phyloP scores from a whole-genome alignment of 2,797 vertebrate genomes.

The Pristis pectinata region DNA sequence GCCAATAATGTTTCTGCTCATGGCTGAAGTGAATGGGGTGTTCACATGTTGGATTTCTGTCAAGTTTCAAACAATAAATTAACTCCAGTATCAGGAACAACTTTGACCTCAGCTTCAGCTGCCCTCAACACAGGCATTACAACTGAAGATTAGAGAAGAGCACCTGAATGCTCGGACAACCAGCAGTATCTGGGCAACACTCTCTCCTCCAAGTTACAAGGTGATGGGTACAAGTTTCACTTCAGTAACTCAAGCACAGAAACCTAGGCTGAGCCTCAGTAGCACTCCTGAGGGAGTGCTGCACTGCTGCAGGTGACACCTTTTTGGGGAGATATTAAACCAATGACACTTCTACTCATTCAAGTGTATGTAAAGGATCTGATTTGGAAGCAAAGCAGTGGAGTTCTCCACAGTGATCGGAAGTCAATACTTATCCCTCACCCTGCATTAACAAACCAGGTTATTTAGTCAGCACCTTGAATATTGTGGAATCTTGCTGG shows the following conservation, averaged over 20 bases:
- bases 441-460: too few relatives aligned
- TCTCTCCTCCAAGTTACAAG: neutral
- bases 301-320: neutral
- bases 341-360: too few relatives aligned
- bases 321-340: neutral
- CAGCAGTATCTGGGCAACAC: neutral
- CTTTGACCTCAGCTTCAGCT: neutral
- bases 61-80: too few relatives aligned
- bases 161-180: too few relatives aligned
- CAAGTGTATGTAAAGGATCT: too few relatives aligned
- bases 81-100: neutral
- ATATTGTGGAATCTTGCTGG: too few relatives aligned
- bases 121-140: neutral
- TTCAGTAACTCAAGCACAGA: neutral
- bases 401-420: too few relatives aligned
- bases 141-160: too few relatives aligned
- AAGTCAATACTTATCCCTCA: neutral
- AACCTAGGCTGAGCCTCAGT: neutral
- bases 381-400: too few relatives aligned
- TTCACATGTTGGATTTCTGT: neutral
- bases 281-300: neutral
- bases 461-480: too few relatives aligned
- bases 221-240: neutral
- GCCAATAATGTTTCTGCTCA: neutral
- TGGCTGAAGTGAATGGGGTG: neutral